phyloP scores from a whole-genome alignment of 2,888 invertebrate genomes.

The Drosophila subquinaria region DNA sequence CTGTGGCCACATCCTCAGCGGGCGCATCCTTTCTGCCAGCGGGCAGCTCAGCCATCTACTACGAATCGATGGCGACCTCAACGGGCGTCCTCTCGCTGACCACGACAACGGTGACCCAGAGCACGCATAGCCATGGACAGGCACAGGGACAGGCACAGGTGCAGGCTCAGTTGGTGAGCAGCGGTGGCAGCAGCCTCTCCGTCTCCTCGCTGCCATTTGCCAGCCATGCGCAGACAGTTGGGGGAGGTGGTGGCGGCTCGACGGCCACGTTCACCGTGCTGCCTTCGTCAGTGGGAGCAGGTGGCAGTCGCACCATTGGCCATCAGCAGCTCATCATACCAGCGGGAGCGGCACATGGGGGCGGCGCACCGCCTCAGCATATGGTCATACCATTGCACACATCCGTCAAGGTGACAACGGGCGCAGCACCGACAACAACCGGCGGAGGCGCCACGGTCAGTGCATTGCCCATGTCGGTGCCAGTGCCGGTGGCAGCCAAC shows the following conservation, averaged over 20 bases:
- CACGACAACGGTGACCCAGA: slow-evolving; percentile 84
- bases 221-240: slow-evolving; percentile 59
- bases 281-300: slow-evolving; percentile 68
- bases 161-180: slow-evolving; percentile 67
- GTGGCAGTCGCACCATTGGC: slow-evolving; percentile 76
- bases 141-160: slow-evolving; percentile 47
- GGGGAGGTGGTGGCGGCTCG: slow-evolving; percentile 57
- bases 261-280: slow-evolving; percentile 85
- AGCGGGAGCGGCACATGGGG: slow-evolving; percentile 50
- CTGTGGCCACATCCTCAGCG: slow-evolving; percentile 62
- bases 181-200: slow-evolving; percentile 62
- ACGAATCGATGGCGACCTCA: slow-evolving; percentile 84
- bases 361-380: slow-evolving; percentile 68
- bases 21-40: slow-evolving; percentile 77
- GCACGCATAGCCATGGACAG: slow-evolving; percentile 69
- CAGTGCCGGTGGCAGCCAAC: slow-evolving; percentile 43
- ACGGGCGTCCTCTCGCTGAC: slow-evolving; percentile 84
- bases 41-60: slow-evolving; percentile 85
- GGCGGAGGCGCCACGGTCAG: slow-evolving; percentile 62
- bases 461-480: slow-evolving; percentile 54
- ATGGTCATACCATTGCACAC: slow-evolving; percentile 84
- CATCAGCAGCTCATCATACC: slow-evolving; percentile 80
- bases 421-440: slow-evolving; percentile 59
- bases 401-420: slow-evolving; percentile 83
- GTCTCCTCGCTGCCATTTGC: slow-evolving; percentile 83